Evolutionary conservation across 2,888 invertebrate species (phyloP), one percentile per base, ranked within the genome.

Genomic region (Ennomos erosarius): DNA sequence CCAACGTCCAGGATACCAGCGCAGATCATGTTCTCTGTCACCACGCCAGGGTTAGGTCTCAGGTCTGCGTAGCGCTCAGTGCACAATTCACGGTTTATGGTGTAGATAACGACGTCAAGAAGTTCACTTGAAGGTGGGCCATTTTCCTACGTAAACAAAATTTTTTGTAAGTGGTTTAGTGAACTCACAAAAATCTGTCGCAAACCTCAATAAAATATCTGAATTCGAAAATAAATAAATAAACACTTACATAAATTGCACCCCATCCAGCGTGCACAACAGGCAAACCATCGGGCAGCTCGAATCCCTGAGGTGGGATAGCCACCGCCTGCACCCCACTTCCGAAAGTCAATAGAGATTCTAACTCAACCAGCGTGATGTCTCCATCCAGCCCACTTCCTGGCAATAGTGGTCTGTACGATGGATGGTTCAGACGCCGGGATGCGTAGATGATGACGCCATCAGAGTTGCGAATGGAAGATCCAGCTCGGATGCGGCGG

Each of bases 21-120:
- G 61, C 85, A 85, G 66, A 87, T 74, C 83, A 85, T 84, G 68
- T 79, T 80, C 5, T 73, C 71, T 0, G 84, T 85, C 12, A 79
- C 68, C 1, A 51, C n/a, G 9, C 38, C 49, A 5, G 66, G 52
- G 3, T 16, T 16, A 0, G 40, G n/a, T 0, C 26, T 36, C 1
- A 55, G 26, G n/a, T 9, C 2, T 9, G 46, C 2, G 47, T 64
- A 62, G 0, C 64, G 51, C 6, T 51, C 35, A 1, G 34, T 10
- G 42, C 65, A 65, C 1, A 45, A 37, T 1, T 33, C 51, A n/a
- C 45, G 42, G 49, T 58, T 63, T 10, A 66, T 43, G 3, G 57
- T 59, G 37, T n/a, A 42, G 45, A 61, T 46, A 8, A 46, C 40
- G 5, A 62, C 57, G 9, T 53, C 34, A 0, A 16, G 51, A 1